A percentile compares a stretch with the other conserved stretches of the same genome.
Evolutionary conservation across 2,888 invertebrate genomes (phyloP).

Genomic region (Saturnia pavonia): DNA sequence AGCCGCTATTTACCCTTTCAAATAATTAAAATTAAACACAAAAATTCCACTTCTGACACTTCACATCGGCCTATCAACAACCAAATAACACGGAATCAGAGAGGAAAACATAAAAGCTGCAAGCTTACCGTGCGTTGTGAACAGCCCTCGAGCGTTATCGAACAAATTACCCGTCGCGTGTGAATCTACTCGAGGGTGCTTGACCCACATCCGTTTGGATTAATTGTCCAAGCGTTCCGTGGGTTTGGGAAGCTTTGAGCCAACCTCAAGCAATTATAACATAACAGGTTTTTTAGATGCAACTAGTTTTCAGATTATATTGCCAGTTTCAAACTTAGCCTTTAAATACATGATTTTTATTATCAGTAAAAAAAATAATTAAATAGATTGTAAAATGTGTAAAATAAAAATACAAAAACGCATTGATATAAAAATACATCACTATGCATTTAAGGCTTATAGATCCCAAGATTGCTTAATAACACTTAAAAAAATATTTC

Average conservation of each 20-base stretch:
- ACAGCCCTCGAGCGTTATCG: constrained; percentile 40
- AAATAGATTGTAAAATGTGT: too few relatives aligned
- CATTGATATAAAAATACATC: too few relatives aligned
- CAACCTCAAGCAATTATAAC: not conserved
- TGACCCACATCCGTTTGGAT: constrained; percentile 56
- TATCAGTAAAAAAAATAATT: too few relatives aligned
- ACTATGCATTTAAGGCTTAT: too few relatives aligned
- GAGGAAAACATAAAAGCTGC: constrained; percentile 12
- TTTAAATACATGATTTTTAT: too few relatives aligned
- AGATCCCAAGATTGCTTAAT: too few relatives aligned
- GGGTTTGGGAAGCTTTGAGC: not conserved
- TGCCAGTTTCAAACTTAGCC: too few relatives aligned
- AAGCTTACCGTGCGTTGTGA: constrained; percentile 25
- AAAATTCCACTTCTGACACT: constrained; percentile 21
- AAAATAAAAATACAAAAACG: too few relatives aligned
- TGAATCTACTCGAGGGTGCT: constrained; percentile 42
- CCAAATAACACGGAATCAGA: constrained; percentile 11
- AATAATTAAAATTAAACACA: constrained; percentile 14
- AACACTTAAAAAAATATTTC: too few relatives aligned
- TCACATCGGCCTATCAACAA: constrained; percentile 4
- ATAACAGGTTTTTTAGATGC: not conserved
- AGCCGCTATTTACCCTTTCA: constrained; percentile 7
- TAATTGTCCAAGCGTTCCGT: constrained; percentile 47
- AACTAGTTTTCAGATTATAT: not conserved
- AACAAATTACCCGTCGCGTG: constrained; percentile 52